Conservation (phyloP, 1,140 invertebrate genomes). For the Capitella teleta region DNA sequence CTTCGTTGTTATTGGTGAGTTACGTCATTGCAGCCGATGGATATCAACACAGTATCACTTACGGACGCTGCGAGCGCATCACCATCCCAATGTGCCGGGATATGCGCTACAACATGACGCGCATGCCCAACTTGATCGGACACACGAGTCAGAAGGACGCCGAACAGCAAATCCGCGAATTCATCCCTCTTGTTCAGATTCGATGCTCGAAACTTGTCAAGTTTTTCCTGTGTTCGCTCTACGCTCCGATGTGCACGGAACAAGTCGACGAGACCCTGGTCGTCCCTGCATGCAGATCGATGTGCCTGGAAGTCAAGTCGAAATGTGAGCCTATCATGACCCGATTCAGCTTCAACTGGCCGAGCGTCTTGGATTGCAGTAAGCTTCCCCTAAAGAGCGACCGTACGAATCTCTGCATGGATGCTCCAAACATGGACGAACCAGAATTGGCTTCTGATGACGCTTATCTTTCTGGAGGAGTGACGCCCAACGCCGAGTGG, state of each 20-base stretch:
- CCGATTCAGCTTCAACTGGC: conserved; percentile 39
- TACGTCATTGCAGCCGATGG: conserved; percentile 1
- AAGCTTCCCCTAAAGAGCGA: conserved; percentile 36
- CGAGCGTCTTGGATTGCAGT: conserved; percentile 33
- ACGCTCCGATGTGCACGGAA: conserved; percentile 77
- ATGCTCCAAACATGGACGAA: conserved; percentile 40
- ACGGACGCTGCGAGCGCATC: conserved; percentile 77
- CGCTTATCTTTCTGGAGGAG: conserved; percentile 4
- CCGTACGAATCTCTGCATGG: conserved; percentile 79
- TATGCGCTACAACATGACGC: conserved; percentile 87
- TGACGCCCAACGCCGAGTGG: conserved; percentile 16
- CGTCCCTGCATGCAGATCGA: conserved; percentile 40
- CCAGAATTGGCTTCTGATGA: background rate
- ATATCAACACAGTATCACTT: conserved; percentile 13
- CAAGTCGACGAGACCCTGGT: conserved; percentile 37
- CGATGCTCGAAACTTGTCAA: conserved; percentile 74
- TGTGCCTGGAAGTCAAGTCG: conserved; percentile 39
- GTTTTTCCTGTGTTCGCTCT: conserved; percentile 86
- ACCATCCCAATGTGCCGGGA: conserved; percentile 84
- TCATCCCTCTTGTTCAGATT: conserved; percentile 40
- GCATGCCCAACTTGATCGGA: conserved; percentile 86
- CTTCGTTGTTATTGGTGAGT: background rate
- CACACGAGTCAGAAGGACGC: conserved; percentile 93
- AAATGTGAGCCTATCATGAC: conserved; percentile 39
- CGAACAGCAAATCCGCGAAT: conserved; percentile 43